Conservation (phyloP, 1,140 invertebrate species). For the Tachypleus tridentatus region DNA sequence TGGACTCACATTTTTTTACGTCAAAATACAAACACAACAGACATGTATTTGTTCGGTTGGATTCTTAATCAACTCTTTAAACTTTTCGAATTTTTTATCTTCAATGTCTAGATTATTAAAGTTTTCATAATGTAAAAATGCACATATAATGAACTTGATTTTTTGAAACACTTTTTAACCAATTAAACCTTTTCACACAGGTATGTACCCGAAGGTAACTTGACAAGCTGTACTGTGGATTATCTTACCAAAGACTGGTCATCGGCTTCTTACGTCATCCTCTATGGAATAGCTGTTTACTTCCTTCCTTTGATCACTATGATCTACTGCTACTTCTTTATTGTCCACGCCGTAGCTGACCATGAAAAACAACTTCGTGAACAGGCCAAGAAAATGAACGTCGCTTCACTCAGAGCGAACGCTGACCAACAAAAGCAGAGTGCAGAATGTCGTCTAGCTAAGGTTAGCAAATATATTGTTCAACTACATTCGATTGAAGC, state of each 20-base stretch:
- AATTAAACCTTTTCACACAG: constrained; percentile 30
- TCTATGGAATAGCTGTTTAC: constrained; percentile 57
- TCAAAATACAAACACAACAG: too few relatives aligned
- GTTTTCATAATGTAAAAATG: too few relatives aligned
- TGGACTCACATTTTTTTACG: too few relatives aligned
- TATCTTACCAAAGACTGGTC: constrained; percentile 50
- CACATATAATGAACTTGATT: too few relatives aligned
- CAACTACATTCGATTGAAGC: neutral
- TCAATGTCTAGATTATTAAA: too few relatives aligned
- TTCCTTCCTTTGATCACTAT: constrained; percentile 56
- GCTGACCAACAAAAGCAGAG: constrained; percentile 50
- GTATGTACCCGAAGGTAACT: constrained; percentile 76
- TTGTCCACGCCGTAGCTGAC: constrained; percentile 60
- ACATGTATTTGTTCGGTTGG: too few relatives aligned
- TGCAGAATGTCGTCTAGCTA: constrained; percentile 60
- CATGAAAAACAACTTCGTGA: constrained; percentile 72
- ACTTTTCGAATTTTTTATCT: too few relatives aligned
- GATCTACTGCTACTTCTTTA: constrained; percentile 63
- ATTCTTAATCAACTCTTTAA: too few relatives aligned
- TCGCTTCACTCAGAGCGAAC: constrained; percentile 53
- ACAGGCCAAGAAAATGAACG: constrained; percentile 76
- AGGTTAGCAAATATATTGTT: constrained; percentile 33
- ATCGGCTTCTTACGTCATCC: constrained; percentile 52
- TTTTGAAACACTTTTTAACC: too few relatives aligned
- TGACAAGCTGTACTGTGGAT: constrained; percentile 74